Conservation (phyloP, 2,797 vertebrate species). For the Knipowitschia caucasica region DNA sequence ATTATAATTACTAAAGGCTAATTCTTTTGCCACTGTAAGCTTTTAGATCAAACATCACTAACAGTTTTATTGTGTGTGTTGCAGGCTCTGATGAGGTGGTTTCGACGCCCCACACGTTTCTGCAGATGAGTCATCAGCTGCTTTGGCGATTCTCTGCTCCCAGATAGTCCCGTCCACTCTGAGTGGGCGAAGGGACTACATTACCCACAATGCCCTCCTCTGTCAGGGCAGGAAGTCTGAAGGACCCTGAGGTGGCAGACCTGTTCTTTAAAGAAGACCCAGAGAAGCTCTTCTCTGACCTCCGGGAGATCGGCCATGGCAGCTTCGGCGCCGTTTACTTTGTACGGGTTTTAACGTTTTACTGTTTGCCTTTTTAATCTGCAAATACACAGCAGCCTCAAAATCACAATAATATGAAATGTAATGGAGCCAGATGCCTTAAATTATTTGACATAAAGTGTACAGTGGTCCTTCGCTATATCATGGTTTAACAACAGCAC, state of each 20-base stretch:
- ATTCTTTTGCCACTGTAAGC: no score
- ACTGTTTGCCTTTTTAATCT: no score
- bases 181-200: slow-evolving; percentile 64
- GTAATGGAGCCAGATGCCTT: no score
- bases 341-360: slow-evolving; percentile 81
- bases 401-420: no score
- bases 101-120: slow-evolving; percentile 77
- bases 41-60: background rate
- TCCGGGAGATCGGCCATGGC: slow-evolving; percentile 98
- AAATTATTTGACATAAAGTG: no score
- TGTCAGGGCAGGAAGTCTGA: slow-evolving; percentile 95
- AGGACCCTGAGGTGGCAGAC: slow-evolving; percentile 95
- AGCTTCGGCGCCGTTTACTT: slow-evolving; percentile 99
- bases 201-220: slow-evolving; percentile 93
- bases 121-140: slow-evolving; percentile 91
- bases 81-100: slow-evolving; percentile 79
- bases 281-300: slow-evolving; percentile 96
- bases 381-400: no score
- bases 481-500: no score
- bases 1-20: no score
- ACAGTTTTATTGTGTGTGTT: slow-evolving; percentile 7
- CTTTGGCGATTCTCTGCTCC: slow-evolving; percentile 82
- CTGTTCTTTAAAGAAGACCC: slow-evolving; percentile 99
- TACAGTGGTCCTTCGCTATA: no score
- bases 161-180: slow-evolving; percentile 84